These are phyloP conservation scores for Drosophila quadrilineata DNA, from an alignment of 1,140 invertebrate genomes.

Conservation along the genomic window DNA sequence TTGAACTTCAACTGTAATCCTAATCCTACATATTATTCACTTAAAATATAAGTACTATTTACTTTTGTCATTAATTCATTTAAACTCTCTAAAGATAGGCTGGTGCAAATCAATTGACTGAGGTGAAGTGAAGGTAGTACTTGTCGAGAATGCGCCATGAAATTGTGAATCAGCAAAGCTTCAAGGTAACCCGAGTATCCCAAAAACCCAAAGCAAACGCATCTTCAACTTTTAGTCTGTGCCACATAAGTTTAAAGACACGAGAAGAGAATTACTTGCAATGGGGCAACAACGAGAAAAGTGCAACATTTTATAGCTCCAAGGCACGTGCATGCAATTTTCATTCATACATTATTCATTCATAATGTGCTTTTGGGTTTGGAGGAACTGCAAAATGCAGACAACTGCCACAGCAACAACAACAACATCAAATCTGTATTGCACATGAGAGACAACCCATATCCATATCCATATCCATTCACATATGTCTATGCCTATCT, in stretches of 20 bases:
- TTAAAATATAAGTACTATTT: no score
- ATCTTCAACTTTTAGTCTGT: slow-evolving; percentile 13
- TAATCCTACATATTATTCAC: no score
- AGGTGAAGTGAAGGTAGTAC: slow-evolving; percentile 41
- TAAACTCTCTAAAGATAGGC: no score
- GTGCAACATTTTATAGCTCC: slow-evolving; percentile 76
- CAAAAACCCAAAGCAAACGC: slow-evolving; percentile 16
- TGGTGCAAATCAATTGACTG: slow-evolving; percentile 12
- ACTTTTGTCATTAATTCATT: no score
- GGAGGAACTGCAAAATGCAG: slow-evolving; percentile 28
- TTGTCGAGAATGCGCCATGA: slow-evolving; percentile 18
- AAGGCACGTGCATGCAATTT: slow-evolving; percentile 80
- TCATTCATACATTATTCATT: slow-evolving; percentile 81
- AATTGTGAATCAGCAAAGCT: slow-evolving; percentile 28
- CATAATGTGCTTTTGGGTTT: slow-evolving; percentile 66
- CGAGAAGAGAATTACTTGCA: no score
- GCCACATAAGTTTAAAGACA: no score
- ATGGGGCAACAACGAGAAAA: slow-evolving; percentile 37
- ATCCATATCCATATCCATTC: slow-evolving; percentile 56
- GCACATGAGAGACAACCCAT: slow-evolving; percentile 43
- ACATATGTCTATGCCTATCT: slow-evolving; percentile 44
- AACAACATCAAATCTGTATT: slow-evolving; percentile 3
- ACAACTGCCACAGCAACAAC: slow-evolving; percentile 10
- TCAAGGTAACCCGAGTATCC: slow-evolving; percentile 22
- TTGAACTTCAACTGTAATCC: no score